Conservation (phyloP, 2,113 vertebrate genomes). For the Silurus glanis region DNA sequence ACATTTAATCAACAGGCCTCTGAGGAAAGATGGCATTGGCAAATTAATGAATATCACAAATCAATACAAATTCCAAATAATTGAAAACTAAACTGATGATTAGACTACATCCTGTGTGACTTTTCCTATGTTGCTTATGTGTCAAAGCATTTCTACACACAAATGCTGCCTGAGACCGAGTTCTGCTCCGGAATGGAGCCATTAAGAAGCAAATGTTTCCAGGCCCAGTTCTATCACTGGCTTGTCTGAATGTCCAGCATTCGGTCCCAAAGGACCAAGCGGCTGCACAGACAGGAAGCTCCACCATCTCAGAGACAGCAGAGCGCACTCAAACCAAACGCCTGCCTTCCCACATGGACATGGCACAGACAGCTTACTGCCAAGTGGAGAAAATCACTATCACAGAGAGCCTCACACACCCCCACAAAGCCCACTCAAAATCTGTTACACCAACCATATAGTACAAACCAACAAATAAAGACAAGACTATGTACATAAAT, state of each 20-base stretch:
- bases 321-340: slow-evolving; percentile 41
- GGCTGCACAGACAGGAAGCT: slow-evolving; percentile 53
- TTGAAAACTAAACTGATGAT: not conserved
- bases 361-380: slow-evolving; percentile 41
- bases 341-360: slow-evolving; percentile 51
- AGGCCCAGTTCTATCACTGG: slow-evolving; percentile 34
- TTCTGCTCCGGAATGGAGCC: not conserved
- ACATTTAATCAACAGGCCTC: slow-evolving; percentile 48
- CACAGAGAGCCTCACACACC: slow-evolving; percentile 42
- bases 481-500: slow-evolving; percentile 33
- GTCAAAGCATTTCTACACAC: not conserved
- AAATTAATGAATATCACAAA: slow-evolving; percentile 25
- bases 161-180: not conserved
- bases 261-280: slow-evolving; percentile 47
- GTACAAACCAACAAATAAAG: slow-evolving; percentile 15
- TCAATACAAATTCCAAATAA: not conserved
- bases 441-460: slow-evolving; percentile 48
- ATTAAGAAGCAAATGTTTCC: slow-evolving; percentile 28
- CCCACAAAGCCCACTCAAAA: slow-evolving; percentile 56
- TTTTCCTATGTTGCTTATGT: slow-evolving; percentile 5
- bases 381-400: slow-evolving; percentile 52
- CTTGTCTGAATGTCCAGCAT: slow-evolving; percentile 38
- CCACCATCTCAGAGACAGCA: slow-evolving; percentile 44
- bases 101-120: not conserved
- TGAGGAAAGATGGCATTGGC: slow-evolving; percentile 22